Evolutionary conservation across 1,140 invertebrate species (phyloP), one percentile per base, ranked within the genome.

Genomic region (Liolophura sinensis): DNA sequence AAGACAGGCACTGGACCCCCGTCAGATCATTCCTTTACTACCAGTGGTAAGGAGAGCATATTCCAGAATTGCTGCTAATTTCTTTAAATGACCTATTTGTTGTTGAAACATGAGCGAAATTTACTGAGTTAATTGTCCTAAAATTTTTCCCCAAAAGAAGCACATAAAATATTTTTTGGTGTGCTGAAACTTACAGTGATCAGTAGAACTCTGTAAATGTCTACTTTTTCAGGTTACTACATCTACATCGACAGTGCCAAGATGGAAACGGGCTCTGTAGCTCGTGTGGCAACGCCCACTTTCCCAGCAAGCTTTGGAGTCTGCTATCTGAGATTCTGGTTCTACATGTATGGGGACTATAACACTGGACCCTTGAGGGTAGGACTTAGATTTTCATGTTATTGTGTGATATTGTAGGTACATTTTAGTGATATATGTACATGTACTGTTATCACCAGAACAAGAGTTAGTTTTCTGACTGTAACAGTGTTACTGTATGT

Each of bases 321-420:
- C 1, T 82, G 81, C 60, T 74, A 78, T 40, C 52, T 82, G 0
- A 46, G 78, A 24, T 80, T 82, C 65, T 80, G 66, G 71, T 82
- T 82, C 66, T 80, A 73, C 54, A 81, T 82, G 81, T 74, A 71
- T 51, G 80, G 77, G 22, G 66, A 79, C 1, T 14, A 64, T 18
- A 57, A 61, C 16, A 76, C 80, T 25, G 80, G 80, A 62, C 69
- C 75, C n/a, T 62, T 82, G 0, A 72, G 67, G 65, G 80, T 82
- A 69, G 51, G 58, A 14, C 16, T 55, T 54, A 51, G 7, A 25
- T 12, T 1, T 16, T 69, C 47, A 4, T 31, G 11, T 31, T 5
- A 40, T 9, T 40, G 3, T 40, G 31, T 40, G 3, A 40, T 40
- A n/a, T n/a, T n/a, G n/a, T n/a, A n/a, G n/a, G n/a, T n/a, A n/a